Evolutionary conservation across 2,113 vertebrate species (phyloP), one percentile per base, ranked within the genome.

Genomic region (Plotosus lineatus): DNA sequence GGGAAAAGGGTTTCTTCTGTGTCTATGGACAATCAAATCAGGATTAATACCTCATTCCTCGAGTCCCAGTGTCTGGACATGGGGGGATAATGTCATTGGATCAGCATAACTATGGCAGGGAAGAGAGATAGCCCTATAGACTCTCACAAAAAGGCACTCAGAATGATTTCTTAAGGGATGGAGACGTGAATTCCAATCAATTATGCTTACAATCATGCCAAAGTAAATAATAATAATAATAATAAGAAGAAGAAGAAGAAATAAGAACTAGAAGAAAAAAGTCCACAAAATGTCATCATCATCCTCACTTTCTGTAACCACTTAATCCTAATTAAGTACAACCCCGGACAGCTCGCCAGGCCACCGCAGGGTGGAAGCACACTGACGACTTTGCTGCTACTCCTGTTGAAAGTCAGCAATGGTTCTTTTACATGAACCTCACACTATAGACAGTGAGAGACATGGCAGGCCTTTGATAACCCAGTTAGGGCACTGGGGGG

Each of bases 1-100:
- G 80, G 80, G 83, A 83, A 85, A 89, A 89, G 87, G 90, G 86
- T 80, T 82, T 89, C 87, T 75, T 77, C 75, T 87, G 84, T 50
- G 26, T 78, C 23, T 50, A 21, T 21, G 6, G 85, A 78, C 88
- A 91, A 93, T 92, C 88, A 69, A 90, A 91, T 90, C 85, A 90
- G 26, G 28, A 6, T 85, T 77, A 84, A 88, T 90, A 81, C 82
- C 42, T 36, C 38, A n/a, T 46, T 60, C n/a, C 61, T 0, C 56
- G 40, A 79, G 81, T 82, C 63, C 83, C 69, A 44, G 69, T 55
- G 77, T 63, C 83, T 6, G 76, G 85, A 78, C 74, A 73, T 75
- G 80, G 71, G 81, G 81, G 56, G 77, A 73, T 85, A 84, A 74
- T 33, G 79, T 51, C 83, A 82, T 88, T 89, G 86, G 88, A 89